Evolutionary conservation across 2,888 invertebrate species (phyloP).

Genomic region (Drosophila algonquin): DNA sequence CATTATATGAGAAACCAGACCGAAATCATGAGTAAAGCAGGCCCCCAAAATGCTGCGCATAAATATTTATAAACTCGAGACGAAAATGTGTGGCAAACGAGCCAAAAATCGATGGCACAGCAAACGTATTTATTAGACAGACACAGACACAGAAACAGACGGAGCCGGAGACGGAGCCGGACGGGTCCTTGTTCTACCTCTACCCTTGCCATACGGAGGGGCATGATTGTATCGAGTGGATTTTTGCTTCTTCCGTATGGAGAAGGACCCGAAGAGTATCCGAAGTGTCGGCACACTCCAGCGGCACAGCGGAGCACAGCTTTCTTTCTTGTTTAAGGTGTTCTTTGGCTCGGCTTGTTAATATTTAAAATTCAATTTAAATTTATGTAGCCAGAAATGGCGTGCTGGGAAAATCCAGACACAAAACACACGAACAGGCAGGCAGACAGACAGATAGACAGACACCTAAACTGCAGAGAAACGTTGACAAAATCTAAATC

Average conservation of each 20-base stretch:
- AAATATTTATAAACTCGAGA: constrained; percentile 69
- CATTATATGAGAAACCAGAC: constrained; percentile 2
- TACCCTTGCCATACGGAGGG: neutral
- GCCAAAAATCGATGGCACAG: constrained; percentile 64
- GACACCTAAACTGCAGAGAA: neutral
- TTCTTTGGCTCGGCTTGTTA: constrained; percentile 46
- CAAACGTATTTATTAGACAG: constrained; percentile 41
- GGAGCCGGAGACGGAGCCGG: neutral
- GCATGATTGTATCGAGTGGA: neutral
- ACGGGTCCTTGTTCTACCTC: neutral
- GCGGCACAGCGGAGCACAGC: neutral
- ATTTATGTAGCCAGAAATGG: constrained; percentile 57
- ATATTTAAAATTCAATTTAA: constrained; percentile 78
- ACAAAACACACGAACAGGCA: neutral
- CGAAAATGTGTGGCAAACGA: constrained; percentile 38
- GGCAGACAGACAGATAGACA: neutral
- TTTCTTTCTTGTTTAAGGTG: constrained; percentile 25
- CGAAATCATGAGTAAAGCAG: constrained; percentile 9
- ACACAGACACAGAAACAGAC: neutral
- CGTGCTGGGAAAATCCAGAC: constrained; percentile 50
- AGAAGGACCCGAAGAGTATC: neutral
- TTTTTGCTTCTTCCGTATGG: neutral
- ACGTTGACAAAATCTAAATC: constrained; percentile 35
- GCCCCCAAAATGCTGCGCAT: constrained; percentile 35
- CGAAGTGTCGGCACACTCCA: neutral